These are phyloP conservation scores for Thermophis baileyi DNA, from an alignment of 2,113 vertebrate genomes.

Conservation along the genomic window DNA sequence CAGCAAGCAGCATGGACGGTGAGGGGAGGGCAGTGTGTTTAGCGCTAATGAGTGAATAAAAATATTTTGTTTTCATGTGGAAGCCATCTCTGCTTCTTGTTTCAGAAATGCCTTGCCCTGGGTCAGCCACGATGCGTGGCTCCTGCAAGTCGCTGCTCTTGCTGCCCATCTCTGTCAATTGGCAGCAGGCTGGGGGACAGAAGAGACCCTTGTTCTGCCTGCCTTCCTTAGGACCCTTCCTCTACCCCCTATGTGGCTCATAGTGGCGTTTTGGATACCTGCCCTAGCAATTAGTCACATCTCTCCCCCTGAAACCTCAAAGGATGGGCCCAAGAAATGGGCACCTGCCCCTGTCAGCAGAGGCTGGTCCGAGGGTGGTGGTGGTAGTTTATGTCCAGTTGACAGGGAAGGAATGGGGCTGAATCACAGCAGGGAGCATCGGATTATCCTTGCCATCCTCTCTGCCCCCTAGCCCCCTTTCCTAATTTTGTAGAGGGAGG, in stretches of 20 bases:
- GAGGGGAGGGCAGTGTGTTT: neutral
- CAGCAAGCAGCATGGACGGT: neutral
- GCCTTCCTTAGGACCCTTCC: too few relatives aligned
- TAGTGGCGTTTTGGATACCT: neutral
- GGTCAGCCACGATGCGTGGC: fast-evolving
- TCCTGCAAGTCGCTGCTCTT: too few relatives aligned
- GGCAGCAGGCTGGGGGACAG: too few relatives aligned
- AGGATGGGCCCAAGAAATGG: neutral
- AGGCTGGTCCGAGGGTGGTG: neutral
- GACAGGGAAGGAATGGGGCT: neutral
- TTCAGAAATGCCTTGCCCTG: neutral
- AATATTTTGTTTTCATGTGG: neutral
- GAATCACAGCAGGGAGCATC: neutral
- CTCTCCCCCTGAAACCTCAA: neutral
- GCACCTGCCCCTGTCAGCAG: neutral
- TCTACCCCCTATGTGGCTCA: fast-evolving
- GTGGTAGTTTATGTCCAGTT: neutral
- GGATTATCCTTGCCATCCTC: neutral
- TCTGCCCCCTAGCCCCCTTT: neutral
- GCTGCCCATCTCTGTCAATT: neutral
- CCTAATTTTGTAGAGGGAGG: neutral
- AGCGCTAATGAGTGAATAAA: neutral
- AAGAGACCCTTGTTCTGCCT: neutral
- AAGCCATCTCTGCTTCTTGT: neutral
- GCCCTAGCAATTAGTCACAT: too few relatives aligned